phyloP scores from a whole-genome alignment of 2,888 invertebrate species.

The Tachina lurida region DNA sequence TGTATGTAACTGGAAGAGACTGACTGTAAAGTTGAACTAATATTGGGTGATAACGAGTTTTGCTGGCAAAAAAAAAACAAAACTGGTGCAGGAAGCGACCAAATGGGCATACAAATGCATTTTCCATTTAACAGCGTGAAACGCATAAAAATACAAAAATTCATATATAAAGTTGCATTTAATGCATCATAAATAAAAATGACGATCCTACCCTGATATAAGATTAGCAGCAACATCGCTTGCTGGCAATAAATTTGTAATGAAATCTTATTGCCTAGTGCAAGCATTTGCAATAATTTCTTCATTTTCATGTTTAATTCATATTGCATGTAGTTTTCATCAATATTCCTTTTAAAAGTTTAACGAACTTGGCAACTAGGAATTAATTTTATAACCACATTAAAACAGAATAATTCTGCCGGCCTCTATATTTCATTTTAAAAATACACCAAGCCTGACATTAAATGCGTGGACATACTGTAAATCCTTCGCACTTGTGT shows the following conservation, averaged over 20 bases:
- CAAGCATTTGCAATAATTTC: not conserved
- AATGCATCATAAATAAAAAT: not conserved
- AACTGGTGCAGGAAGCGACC: not conserved
- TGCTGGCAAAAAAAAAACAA: not conserved
- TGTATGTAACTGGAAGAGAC: conserved; percentile 15
- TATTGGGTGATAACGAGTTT: too few species aligned
- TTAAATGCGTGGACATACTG: conserved; percentile 8
- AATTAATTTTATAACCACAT: conserved; percentile 23
- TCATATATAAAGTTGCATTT: too few species aligned
- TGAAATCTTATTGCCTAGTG: not conserved
- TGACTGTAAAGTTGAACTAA: not conserved
- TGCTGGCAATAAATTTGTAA: not conserved
- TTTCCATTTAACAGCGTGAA: not conserved
- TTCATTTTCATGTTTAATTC: not conserved
- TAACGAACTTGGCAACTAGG: conserved; percentile 34
- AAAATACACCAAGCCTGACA: not conserved
- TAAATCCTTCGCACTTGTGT: conserved; percentile 30
- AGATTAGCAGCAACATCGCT: too few species aligned
- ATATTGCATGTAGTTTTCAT: not conserved
- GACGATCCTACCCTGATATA: not conserved
- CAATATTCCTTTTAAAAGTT: conserved; percentile 8
- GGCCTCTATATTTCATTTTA: not conserved
- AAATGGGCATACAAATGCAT: not conserved
- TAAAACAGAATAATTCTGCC: not conserved
- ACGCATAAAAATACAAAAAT: not conserved